Base-by-base conservation (phyloP, 2,888 invertebrate species). In the Coleophora deauratella region DNA sequence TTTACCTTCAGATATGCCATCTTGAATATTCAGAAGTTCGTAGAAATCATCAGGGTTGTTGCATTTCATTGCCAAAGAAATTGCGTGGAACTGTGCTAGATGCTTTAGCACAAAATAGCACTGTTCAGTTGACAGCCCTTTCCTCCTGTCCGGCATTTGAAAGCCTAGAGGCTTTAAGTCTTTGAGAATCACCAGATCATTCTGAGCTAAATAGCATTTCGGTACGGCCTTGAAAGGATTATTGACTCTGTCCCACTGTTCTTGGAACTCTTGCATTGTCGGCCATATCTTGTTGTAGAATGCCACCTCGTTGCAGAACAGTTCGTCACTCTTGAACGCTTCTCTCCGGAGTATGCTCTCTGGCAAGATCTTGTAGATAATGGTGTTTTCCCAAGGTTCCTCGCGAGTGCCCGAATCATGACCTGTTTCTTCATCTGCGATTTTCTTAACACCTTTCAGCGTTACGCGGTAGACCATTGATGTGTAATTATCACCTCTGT, bases 261-360 rank as follows among this genome's bases (percentile, higher is more conserved):
- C 59, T 61, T 92, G 91, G 50, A 91, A 90, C 40, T 77, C 70
- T 0, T 82, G 59, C 21, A 92, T 57, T n/a, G 88, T 87, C 6
- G 92, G 91, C 87, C 92, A 89, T 10, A 91, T 91, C 52, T 88
- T 87, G 28, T 88, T 92, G 59, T 92, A 92, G 60, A 92, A 92
- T 8, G 89, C 89, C 0, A 91, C 90, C 67, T 92, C 92, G 53
- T 92, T 92, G 56, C 89, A 87, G 61, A 92, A 92, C 0, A 92
- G 66, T 41, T 88, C 86, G 43, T 91, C 92, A 58, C 91, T 91
- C 65, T 91, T 92, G 57, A 88, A 92, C 0, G 90, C 89, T 55
- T 91, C 91, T n/a, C 92, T 74, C 27, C 88, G 77, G 13, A 87
- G 79, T 9, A 81, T 73, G 47, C 89, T 91, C 49, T 90, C 89